Evolutionary conservation across 2,113 vertebrate species (phyloP).

Genomic region (Rhinolophus ferrumequinum): DNA sequence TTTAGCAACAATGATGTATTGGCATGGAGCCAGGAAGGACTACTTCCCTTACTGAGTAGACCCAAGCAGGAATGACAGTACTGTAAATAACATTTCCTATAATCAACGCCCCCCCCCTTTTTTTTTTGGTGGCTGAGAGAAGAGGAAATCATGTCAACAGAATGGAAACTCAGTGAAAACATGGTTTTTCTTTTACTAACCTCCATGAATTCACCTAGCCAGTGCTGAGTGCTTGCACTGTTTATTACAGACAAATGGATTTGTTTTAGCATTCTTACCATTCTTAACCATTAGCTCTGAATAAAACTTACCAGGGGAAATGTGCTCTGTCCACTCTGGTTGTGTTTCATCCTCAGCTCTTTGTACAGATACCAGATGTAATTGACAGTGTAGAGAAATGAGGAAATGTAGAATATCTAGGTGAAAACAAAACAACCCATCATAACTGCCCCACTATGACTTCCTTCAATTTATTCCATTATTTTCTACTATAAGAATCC

Average conservation of each 20-base stretch:
- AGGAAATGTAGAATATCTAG: conserved; percentile 92
- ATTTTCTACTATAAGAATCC: neutral
- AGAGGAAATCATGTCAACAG: neutral
- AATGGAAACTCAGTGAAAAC: neutral
- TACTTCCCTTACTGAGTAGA: conserved; percentile 19
- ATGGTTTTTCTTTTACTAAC: neutral
- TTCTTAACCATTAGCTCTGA: neutral
- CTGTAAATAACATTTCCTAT: neutral
- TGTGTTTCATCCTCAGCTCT: conserved; percentile 86
- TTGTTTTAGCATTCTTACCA: neutral
- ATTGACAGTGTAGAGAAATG: conserved; percentile 92
- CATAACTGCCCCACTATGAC: neutral
- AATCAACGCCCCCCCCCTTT: neutral
- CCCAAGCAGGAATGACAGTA: neutral
- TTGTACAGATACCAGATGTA: conserved; percentile 91
- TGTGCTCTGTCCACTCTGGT: conserved; percentile 80
- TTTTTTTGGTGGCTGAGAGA: neutral
- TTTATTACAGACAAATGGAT: neutral
- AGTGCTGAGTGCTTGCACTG: neutral
- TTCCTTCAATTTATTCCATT: conserved; percentile 16
- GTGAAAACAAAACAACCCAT: conserved; percentile 42
- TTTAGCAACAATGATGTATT: neutral
- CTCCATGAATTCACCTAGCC: neutral
- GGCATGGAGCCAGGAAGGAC: neutral
- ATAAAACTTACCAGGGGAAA: conserved; percentile 84